Conservation (phyloP, 2,888 invertebrate species). For the Diogma glabrata region DNA sequence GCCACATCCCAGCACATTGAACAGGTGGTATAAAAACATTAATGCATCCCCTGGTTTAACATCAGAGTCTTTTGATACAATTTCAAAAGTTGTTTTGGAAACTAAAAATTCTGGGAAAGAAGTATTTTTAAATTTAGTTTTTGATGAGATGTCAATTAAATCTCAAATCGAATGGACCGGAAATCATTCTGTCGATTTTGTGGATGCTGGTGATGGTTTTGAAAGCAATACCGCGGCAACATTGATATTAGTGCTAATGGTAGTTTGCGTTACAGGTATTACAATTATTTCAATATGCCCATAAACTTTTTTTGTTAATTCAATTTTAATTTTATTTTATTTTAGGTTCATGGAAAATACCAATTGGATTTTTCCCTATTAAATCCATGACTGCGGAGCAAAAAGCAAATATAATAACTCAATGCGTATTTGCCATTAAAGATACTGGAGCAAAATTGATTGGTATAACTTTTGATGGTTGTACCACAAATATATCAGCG, state of each 20-base stretch:
- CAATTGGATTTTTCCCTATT: neutral
- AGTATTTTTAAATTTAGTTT: neutral
- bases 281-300: too few species aligned
- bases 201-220: neutral
- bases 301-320: neutral
- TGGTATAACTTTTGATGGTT: neutral
- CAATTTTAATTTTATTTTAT: neutral
- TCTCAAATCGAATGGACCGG: neutral
- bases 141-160: neutral
- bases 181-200: neutral
- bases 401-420: neutral
- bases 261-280: neutral
- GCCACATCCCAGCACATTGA: neutral
- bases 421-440: neutral
- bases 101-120: neutral
- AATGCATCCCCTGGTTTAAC: neutral
- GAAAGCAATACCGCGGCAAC: neutral
- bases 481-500: neutral
- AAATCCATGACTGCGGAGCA: neutral
- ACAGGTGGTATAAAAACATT: neutral
- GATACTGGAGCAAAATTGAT: neutral
- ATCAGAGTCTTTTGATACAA: neutral
- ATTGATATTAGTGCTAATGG: neutral
- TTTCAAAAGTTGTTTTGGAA: neutral
- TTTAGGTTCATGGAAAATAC: neutral